These are phyloP conservation scores for Ptychoptera albimana DNA, from an alignment of 2,888 invertebrate genomes.

Conservation along the genomic window DNA sequence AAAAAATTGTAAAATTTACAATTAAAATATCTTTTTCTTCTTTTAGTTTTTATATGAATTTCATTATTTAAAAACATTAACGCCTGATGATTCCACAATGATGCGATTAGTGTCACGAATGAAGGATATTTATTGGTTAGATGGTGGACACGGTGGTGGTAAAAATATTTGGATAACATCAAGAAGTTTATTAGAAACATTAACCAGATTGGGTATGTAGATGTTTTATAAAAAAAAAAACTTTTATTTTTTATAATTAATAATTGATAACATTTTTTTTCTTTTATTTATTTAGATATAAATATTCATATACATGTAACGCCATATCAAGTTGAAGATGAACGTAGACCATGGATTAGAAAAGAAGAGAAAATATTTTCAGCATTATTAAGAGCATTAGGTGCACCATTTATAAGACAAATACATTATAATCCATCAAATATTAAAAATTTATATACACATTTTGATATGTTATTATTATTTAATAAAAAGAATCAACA, in stretches of 20 bases:
- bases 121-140: constrained; percentile 72
- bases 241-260: neutral
- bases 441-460: constrained; percentile 44
- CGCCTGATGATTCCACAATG: constrained; percentile 45
- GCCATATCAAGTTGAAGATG: constrained; percentile 77
- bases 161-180: constrained; percentile 81
- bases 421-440: constrained; percentile 40
- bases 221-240: constrained; percentile 5
- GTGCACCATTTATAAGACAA: constrained; percentile 44
- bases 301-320: constrained; percentile 67
- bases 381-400: constrained; percentile 44
- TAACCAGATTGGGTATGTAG: constrained; percentile 54
- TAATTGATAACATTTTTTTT: constrained; percentile 5
- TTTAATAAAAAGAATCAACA: constrained; percentile 31
- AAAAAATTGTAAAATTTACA: neutral
- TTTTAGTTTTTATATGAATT: constrained; percentile 65
- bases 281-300: constrained; percentile 36
- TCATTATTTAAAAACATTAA: constrained; percentile 51
- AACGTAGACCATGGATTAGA: constrained; percentile 67
- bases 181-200: constrained; percentile 50
- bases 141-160: constrained; percentile 81
- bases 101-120: constrained; percentile 50
- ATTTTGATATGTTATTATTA: constrained; percentile 58
- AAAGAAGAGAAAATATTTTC: constrained; percentile 68
- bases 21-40: constrained; percentile 3